phyloP scores from a whole-genome alignment of 2,113 vertebrate genomes.

The Ophthalmolycus amberensis region DNA sequence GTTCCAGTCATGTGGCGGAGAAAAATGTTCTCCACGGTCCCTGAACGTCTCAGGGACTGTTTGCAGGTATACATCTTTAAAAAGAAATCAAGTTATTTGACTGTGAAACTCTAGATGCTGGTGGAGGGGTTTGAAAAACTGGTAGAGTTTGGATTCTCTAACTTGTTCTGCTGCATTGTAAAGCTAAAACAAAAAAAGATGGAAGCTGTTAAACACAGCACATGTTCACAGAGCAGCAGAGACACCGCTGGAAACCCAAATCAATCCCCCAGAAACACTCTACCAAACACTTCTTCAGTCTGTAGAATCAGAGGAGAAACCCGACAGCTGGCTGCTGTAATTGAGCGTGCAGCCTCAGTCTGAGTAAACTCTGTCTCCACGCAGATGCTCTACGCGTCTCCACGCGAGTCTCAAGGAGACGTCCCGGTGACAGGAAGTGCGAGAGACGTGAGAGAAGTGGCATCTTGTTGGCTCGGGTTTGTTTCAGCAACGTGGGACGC shows the following conservation, averaged over 20 bases:
- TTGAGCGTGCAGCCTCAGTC: neutral
- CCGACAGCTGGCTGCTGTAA: conserved; percentile 16
- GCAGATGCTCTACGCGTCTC: neutral
- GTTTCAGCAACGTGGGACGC: conserved; percentile 1
- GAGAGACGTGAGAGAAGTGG: neutral
- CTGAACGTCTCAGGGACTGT: neutral
- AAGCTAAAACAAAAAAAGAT: neutral
- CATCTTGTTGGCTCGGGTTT: conserved; percentile 23
- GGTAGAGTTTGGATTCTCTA: neutral
- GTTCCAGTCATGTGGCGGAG: neutral
- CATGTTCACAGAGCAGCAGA: neutral
- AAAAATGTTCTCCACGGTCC: neutral
- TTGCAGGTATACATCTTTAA: neutral
- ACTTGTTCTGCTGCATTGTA: neutral
- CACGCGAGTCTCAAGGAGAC: neutral
- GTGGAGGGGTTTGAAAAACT: neutral
- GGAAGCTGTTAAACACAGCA: neutral
- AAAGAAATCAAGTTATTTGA: neutral
- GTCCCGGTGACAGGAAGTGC: neutral
- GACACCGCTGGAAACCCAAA: neutral
- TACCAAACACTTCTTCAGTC: neutral
- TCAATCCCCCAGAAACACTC: neutral
- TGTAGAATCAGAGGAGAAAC: neutral
- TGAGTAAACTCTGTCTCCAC: neutral
- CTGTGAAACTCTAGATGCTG: neutral